A percentile compares a stretch with the other conserved stretches of the same genome.
phyloP scores from a whole-genome alignment of 2,113 vertebrate genomes.

The Caretta caretta region DNA sequence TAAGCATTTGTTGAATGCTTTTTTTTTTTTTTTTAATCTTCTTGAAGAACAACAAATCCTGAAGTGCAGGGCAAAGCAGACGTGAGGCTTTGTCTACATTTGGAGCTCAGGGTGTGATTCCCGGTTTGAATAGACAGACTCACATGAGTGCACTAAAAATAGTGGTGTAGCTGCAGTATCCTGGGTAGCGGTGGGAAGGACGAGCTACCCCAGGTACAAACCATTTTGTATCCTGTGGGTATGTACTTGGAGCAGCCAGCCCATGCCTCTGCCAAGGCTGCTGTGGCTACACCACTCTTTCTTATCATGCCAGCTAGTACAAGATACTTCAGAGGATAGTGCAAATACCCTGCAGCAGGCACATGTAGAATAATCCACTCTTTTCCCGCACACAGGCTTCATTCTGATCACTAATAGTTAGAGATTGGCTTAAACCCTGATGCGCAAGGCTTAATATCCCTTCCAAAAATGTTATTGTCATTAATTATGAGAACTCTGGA shows the following conservation, averaged over 20 bases:
- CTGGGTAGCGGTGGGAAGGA: too few species aligned
- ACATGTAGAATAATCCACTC: conserved; percentile 26
- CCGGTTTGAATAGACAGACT: too few species aligned
- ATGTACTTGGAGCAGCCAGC: too few species aligned
- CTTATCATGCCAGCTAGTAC: background rate
- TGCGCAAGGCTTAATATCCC: conserved; percentile 43
- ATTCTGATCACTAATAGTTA: conserved; percentile 56
- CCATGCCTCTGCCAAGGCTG: too few species aligned
- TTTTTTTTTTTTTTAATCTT: background rate
- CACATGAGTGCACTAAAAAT: too few species aligned
- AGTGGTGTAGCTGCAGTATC: too few species aligned
- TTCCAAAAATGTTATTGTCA: conserved; percentile 64
- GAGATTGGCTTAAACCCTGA: conserved; percentile 54
- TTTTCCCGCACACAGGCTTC: conserved; percentile 4
- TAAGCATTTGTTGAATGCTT: background rate
- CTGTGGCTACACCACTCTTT: too few species aligned
- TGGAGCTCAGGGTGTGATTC: too few species aligned
- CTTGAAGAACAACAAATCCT: background rate
- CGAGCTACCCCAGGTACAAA: too few species aligned
- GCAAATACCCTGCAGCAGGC: background rate
- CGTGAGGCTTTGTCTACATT: too few species aligned
- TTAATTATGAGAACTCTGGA: conserved; percentile 69
- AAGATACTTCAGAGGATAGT: background rate
- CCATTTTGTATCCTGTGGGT: too few species aligned
- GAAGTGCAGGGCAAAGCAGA: background rate